Percentiles rank a stretch among this genome's conserved stretches.
Conservation (phyloP, 2,888 invertebrate species). For the Ichneumoninae sp. region DNA sequence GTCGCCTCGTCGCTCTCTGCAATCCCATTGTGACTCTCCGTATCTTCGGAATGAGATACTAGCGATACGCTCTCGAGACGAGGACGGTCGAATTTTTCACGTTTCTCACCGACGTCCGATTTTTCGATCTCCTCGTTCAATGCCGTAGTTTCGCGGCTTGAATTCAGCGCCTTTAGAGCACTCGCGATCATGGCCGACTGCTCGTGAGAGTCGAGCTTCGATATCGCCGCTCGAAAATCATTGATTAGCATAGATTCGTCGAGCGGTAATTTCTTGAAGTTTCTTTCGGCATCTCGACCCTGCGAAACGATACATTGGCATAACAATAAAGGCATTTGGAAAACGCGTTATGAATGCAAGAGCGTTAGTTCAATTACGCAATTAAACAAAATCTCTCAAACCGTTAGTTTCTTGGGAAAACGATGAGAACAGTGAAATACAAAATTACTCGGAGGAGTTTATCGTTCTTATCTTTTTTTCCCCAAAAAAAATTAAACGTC, state of each 20-base stretch:
- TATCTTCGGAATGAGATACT: slow-evolving; percentile 67
- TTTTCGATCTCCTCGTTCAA: slow-evolving; percentile 77
- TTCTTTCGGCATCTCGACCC: slow-evolving; percentile 80
- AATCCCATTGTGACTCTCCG: slow-evolving; percentile 66
- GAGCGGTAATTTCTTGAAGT: slow-evolving; percentile 77
- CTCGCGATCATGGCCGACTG: slow-evolving; percentile 79
- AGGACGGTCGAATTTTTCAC: slow-evolving; percentile 67
- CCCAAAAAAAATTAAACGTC: too few relatives aligned
- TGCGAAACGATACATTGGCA: slow-evolving; percentile 59
- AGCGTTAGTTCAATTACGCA: too few relatives aligned
- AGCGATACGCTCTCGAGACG: slow-evolving; percentile 72
- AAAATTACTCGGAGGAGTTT: too few relatives aligned
- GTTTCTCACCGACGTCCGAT: slow-evolving; percentile 73
- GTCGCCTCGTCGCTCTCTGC: slow-evolving; percentile 45
- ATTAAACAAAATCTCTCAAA: too few relatives aligned
- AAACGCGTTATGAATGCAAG: too few relatives aligned
- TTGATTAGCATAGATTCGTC: slow-evolving; percentile 79
- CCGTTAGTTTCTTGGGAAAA: too few relatives aligned
- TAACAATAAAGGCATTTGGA: not conserved
- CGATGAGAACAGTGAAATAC: too few relatives aligned
- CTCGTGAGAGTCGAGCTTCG: slow-evolving; percentile 81
- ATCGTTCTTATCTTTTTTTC: too few relatives aligned
- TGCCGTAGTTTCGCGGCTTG: slow-evolving; percentile 44
- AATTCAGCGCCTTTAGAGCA: slow-evolving; percentile 79
- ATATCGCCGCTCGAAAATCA: slow-evolving; percentile 81